Base-by-base conservation (phyloP, 2,113 vertebrate genomes). In the Tonatia bakeri region DNA sequence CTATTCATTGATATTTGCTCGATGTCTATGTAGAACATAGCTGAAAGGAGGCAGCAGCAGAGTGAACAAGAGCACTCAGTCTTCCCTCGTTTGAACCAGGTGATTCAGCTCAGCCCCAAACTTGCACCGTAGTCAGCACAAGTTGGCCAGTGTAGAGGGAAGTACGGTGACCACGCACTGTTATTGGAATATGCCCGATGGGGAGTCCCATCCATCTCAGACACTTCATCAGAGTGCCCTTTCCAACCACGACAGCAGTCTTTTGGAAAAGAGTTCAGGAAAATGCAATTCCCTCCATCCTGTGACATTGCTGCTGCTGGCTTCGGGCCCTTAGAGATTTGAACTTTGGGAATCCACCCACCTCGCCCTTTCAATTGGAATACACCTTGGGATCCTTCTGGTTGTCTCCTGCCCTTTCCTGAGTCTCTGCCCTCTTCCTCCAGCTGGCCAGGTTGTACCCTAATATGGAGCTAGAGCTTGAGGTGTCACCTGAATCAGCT, bases 361-460 rank as follows among this genome's bases (percentile, higher is more conserved):
- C 45, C 52, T 82, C 50, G 15, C 17, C 75, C 81, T 76, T 20
- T 22, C 24, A 1, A 22, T 56, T 22, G 20, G 54, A 17, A 1
- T 11, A 54, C 11, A 65, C 65, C 33, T 81, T 7, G 19, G 19
- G 10, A 3, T 47, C 84, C n/a, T 31, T 22, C 47, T 40, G 17
- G 26, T 8, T 43, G 24, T 64, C 22, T 77, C 12, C 24, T 69
- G 40, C 61, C n/a, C 11, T 36, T 36, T 36, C n/a, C 12, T 89
- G 73, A 89, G 40, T 59, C 24, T 94, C 54, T 54, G 31, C 33
- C 33, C 8, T 52, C 50, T 90, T 38, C 73, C 93, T 86, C 50
- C 95, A 99, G 98, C 65, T 99, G 13, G 79, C 96, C 40, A 33
- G 90, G 65, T 84, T 96, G 87, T 98, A 98, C 95, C 98, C 98